Conservation (phyloP, 2,888 invertebrate species). For the Eilema griseolum region DNA sequence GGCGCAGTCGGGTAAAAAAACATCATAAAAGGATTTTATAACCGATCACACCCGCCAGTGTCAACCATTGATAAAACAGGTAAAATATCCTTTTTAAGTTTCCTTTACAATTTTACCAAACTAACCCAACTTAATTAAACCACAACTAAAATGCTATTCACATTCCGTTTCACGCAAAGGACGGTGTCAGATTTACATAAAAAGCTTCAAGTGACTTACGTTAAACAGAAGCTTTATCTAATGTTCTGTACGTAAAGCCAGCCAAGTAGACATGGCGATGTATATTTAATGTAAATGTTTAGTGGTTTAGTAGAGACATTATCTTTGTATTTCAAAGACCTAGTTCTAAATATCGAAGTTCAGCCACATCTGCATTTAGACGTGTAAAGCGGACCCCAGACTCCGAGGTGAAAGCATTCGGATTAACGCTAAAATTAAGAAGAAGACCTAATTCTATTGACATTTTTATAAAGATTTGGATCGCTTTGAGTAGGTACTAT, state of each 20-base stretch:
- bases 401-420: too few relatives aligned
- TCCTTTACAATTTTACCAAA: background rate
- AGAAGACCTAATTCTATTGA: too few relatives aligned
- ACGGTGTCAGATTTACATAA: conserved; percentile 11
- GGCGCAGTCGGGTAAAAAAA: too few relatives aligned
- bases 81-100: conserved; percentile 4
- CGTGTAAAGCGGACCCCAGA: too few relatives aligned
- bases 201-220: conserved; percentile 17
- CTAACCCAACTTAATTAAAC: background rate
- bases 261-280: conserved; percentile 8
- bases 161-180: conserved; percentile 3
- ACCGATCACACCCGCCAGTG: background rate
- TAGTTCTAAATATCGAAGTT: background rate
- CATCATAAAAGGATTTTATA: too few relatives aligned
- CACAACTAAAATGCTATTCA: background rate
- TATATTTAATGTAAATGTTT: conserved; percentile 11
- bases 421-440: too few relatives aligned
- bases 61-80: background rate
- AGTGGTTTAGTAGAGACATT: conserved; percentile 10
- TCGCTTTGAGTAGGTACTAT: too few relatives aligned
- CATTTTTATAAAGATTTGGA: too few relatives aligned
- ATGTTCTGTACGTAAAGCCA: background rate
- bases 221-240: conserved; percentile 16
- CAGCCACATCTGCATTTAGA: too few relatives aligned
- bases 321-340: background rate